These are phyloP conservation scores for Margaritifera margaritifera DNA, from an alignment of 2,888 invertebrate genomes.

Conservation along the genomic window DNA sequence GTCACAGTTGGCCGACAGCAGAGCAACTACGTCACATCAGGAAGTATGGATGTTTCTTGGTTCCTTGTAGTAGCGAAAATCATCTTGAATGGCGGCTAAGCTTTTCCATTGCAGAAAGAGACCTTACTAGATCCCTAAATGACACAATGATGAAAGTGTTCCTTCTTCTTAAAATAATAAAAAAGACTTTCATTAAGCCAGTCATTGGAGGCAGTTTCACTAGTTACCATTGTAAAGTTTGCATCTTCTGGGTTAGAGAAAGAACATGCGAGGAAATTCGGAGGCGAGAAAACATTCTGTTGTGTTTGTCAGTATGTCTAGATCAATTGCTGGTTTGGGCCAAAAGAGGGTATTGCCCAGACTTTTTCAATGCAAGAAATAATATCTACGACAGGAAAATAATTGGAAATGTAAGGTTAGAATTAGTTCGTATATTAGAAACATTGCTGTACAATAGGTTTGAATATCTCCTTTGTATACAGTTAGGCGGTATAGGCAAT, in stretches of 20 bases:
- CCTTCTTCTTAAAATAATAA: conserved; percentile 8
- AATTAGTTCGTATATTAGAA: too few relatives aligned
- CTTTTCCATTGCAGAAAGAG: conserved; percentile 11
- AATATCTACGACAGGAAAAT: too few relatives aligned
- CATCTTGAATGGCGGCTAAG: conserved; percentile 14
- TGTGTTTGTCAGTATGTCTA: conserved; percentile 6
- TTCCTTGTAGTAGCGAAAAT: conserved; percentile 4
- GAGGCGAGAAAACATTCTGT: conserved; percentile 5
- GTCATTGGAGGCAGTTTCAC: conserved; percentile 3
- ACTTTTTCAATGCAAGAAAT: background rate
- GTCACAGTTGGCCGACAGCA: conserved; percentile 1
- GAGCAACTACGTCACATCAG: background rate
- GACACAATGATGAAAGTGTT: conserved; percentile 9
- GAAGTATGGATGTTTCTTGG: conserved; percentile 3
- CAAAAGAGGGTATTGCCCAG: background rate
- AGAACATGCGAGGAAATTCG: conserved; percentile 7
- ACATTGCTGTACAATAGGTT: too few relatives aligned
- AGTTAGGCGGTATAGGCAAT: too few relatives aligned
- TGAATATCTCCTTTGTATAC: too few relatives aligned
- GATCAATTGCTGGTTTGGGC: background rate
- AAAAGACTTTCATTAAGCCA: conserved; percentile 3
- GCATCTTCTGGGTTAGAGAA: conserved; percentile 3
- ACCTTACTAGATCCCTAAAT: conserved; percentile 9
- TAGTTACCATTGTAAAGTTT: conserved; percentile 15
- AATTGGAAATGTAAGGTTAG: too few relatives aligned